Conservation (phyloP, 64 coral and sea anemone genomes). For the Acropora yongei region DNA sequence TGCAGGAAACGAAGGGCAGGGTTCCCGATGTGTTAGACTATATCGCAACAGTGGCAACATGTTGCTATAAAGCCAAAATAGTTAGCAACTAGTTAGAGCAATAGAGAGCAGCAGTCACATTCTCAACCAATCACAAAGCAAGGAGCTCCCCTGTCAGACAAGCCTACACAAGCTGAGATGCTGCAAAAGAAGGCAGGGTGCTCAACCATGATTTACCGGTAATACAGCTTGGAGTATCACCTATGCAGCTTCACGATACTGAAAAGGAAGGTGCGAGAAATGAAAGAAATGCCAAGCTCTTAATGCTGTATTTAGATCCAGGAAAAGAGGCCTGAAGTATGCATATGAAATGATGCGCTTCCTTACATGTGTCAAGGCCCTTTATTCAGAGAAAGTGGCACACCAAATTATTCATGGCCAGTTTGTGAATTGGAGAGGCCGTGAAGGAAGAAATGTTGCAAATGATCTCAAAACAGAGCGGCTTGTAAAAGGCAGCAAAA, state of each 20-base stretch:
- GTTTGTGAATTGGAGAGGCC: constrained; percentile 15
- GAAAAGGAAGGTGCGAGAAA: constrained; percentile 24
- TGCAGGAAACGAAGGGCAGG: constrained; percentile 10
- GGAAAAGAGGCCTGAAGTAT: constrained; percentile 58
- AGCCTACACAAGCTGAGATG: constrained; percentile 6
- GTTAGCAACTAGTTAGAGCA: background rate
- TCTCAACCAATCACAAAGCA: background rate
- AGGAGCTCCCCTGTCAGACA: constrained; percentile 5
- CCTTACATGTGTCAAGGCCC: constrained; percentile 46
- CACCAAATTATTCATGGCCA: background rate
- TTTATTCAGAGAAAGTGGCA: constrained; percentile 41
- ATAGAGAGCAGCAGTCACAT: background rate
- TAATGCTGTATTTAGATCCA: constrained; percentile 47
- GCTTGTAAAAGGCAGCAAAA: constrained; percentile 15
- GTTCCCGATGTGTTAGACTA: constrained; percentile 25
- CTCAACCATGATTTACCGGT: constrained; percentile 22
- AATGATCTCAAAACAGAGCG: constrained; percentile 21
- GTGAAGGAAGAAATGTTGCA: constrained; percentile 10
- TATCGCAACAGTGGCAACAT: constrained; percentile 19
- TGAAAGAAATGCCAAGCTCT: constrained; percentile 15
- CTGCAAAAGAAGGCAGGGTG: constrained; percentile 39
- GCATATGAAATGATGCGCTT: constrained; percentile 58
- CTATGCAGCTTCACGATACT: constrained; percentile 62
- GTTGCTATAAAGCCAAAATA: background rate
- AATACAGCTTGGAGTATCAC: constrained; percentile 41